phyloP scores from a whole-genome alignment of 2,113 vertebrate genomes.

The Pseudolaguvia tuberculata region DNA sequence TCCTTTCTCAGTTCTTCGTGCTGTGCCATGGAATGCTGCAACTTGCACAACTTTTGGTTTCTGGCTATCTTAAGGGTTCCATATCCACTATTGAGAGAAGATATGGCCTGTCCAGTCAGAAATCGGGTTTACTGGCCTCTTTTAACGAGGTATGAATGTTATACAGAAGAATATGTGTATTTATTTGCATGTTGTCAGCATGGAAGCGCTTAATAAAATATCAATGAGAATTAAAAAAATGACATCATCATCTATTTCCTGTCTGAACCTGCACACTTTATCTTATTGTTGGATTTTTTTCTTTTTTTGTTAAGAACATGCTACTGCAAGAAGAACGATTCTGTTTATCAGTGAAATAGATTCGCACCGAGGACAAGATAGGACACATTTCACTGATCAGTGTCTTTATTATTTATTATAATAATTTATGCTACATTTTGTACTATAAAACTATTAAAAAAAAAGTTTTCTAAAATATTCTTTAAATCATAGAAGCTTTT shows the following conservation, averaged over 20 bases:
- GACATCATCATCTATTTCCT: background rate
- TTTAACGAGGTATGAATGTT: slow-evolving; percentile 80
- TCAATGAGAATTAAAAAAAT: background rate
- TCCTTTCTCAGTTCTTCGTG: slow-evolving; percentile 79
- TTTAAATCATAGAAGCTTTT: too few relatives aligned
- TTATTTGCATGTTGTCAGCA: too few relatives aligned
- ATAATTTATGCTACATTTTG: too few relatives aligned
- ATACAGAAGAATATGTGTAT: background rate
- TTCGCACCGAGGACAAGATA: background rate
- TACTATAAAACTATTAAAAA: too few relatives aligned
- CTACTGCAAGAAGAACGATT: background rate
- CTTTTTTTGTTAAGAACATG: background rate
- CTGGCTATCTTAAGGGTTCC: slow-evolving; percentile 89
- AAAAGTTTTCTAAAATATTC: too few relatives aligned
- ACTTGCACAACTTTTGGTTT: slow-evolving; percentile 83
- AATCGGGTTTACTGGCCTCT: slow-evolving; percentile 78
- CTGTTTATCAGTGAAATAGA: background rate
- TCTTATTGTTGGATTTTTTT: background rate
- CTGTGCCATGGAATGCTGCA: slow-evolving; percentile 88
- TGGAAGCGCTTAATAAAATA: background rate
- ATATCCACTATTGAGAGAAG: slow-evolving; percentile 90
- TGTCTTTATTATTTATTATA: too few relatives aligned
- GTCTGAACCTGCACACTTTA: background rate
- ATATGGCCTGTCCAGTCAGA: slow-evolving; percentile 88
- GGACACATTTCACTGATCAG: background rate